Evolutionary conservation across 1,140 invertebrate species (phyloP).

Genomic region (Zaprionus ghesquierei): DNA sequence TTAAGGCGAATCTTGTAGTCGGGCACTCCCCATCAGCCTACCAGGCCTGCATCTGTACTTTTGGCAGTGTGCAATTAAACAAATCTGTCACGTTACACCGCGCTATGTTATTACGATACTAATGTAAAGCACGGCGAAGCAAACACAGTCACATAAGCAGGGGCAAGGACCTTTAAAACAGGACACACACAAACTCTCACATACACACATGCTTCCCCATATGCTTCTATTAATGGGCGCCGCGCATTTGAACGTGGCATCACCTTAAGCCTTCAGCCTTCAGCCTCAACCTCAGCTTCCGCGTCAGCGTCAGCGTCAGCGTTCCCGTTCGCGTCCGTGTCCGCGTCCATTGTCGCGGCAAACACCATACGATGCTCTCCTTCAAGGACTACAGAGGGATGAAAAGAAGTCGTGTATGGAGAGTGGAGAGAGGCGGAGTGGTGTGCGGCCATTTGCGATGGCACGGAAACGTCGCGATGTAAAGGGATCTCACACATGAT

Average conservation of each 20-base stretch:
- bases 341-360: constrained; percentile 8
- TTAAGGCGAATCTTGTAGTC: background rate
- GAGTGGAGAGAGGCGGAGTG: background rate
- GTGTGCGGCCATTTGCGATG: constrained; percentile 1
- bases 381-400: constrained; percentile 15
- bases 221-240: constrained; percentile 12
- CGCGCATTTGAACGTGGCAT: constrained; percentile 17
- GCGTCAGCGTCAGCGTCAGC: background rate
- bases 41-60: background rate
- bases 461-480: constrained; percentile 19
- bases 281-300: background rate
- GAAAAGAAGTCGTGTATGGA: constrained; percentile 19
- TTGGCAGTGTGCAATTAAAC: background rate
- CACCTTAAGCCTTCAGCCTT: constrained; percentile 3
- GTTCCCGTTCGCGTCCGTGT: background rate
- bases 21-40: background rate
- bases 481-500: constrained; percentile 21
- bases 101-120: constrained; percentile 10
- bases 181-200: background rate
- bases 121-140: constrained; percentile 9
- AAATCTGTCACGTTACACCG: constrained; percentile 19
- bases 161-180: constrained; percentile 16
- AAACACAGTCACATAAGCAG: background rate
- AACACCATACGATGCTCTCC: background rate
- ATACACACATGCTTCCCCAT: background rate